These are phyloP conservation scores for Tenebrio molitor DNA, from an alignment of 1,140 invertebrate genomes.

Conservation along the genomic window DNA sequence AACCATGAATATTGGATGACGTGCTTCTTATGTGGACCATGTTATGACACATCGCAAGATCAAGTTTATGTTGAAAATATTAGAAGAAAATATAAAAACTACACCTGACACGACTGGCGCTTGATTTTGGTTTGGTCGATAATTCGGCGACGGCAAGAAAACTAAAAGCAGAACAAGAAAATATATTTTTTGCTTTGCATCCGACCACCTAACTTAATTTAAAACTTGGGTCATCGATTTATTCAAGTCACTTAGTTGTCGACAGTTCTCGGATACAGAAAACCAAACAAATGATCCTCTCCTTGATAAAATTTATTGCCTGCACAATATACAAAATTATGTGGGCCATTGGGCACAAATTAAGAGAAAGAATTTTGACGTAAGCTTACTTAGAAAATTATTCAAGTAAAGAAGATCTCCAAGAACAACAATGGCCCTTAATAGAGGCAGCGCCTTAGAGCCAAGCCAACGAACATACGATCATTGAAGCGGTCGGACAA, in stretches of 20 bases:
- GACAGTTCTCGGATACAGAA: slow-evolving; percentile 5
- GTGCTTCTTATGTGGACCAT: too few relatives aligned
- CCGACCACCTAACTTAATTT: slow-evolving; percentile 13
- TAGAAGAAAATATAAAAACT: too few relatives aligned
- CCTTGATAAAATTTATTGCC: slow-evolving; percentile 21
- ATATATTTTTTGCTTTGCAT: slow-evolving; percentile 1
- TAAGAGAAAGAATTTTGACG: slow-evolving; percentile 6
- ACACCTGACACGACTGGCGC: too few relatives aligned
- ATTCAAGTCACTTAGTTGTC: slow-evolving; percentile 35
- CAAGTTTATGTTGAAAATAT: not conserved
- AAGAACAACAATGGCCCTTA: slow-evolving; percentile 21
- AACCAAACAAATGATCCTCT: slow-evolving; percentile 23
- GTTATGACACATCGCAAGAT: too few relatives aligned
- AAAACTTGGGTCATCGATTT: slow-evolving; percentile 32
- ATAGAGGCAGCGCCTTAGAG: not conserved
- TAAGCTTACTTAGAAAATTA: slow-evolving; percentile 1
- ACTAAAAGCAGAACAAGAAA: not conserved
- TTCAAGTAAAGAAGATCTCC: not conserved
- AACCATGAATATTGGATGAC: too few relatives aligned
- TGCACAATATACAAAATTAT: slow-evolving; percentile 4
- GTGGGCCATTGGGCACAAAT: slow-evolving; percentile 5
- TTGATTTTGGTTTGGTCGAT: too few relatives aligned
- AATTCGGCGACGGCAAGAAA: not conserved
- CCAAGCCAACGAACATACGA: slow-evolving; percentile 21
- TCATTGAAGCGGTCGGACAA: slow-evolving; percentile 41